These are phyloP conservation scores for Gymnothorax javanicus DNA, from an alignment of 2,797 vertebrate species.

Conservation along the genomic window DNA sequence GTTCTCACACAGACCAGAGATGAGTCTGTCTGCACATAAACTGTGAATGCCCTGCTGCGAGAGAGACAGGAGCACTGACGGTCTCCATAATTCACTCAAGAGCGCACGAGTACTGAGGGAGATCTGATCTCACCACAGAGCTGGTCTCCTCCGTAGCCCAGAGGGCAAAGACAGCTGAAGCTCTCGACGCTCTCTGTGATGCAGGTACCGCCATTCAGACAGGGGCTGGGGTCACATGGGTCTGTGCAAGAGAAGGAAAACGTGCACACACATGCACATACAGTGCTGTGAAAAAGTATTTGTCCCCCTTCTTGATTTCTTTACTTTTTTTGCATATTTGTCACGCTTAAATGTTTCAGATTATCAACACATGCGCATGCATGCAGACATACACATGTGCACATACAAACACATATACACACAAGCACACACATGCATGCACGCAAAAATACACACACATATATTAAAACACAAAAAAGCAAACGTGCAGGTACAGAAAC, in stretches of 20 bases:
- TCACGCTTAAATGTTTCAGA: too few relatives aligned
- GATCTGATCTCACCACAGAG: slow-evolving; percentile 27
- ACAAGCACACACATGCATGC: too few relatives aligned
- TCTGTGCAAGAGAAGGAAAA: slow-evolving; percentile 13
- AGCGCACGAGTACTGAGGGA: neutral
- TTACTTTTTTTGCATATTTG: too few relatives aligned
- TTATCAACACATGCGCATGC: too few relatives aligned
- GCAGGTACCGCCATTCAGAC: slow-evolving; percentile 44
- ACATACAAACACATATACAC: too few relatives aligned
- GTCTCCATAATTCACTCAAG: neutral
- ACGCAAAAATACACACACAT: neutral
- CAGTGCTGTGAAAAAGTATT: too few relatives aligned
- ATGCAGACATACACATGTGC: too few relatives aligned
- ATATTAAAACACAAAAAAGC: too few relatives aligned
- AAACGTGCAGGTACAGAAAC: too few relatives aligned
- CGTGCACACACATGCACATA: neutral
- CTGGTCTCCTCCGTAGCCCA: slow-evolving; percentile 43
- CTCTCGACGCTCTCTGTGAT: slow-evolving; percentile 43
- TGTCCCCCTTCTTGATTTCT: too few relatives aligned
- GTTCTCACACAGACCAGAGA: neutral
- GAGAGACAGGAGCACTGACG: neutral
- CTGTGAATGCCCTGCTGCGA: neutral
- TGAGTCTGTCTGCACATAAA: neutral
- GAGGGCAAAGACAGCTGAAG: slow-evolving; percentile 44
- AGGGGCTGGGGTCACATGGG: slow-evolving; percentile 42